Evolutionary conservation across 2,888 invertebrate species (phyloP).

Genomic region (Cephalotes varians): DNA sequence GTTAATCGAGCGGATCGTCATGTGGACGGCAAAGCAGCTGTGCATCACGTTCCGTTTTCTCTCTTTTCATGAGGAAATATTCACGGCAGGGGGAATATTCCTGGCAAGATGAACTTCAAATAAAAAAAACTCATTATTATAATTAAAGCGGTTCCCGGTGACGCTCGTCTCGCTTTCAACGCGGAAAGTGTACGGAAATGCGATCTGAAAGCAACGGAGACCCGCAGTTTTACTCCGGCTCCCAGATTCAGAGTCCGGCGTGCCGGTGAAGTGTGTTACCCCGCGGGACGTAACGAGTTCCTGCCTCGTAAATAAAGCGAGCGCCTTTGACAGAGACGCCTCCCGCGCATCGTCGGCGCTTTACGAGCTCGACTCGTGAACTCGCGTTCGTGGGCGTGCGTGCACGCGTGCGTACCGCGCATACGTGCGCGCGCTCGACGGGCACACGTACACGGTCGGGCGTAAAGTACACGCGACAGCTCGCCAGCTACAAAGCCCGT

Average conservation of each 20-base stretch:
- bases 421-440: not conserved
- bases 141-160: conserved; percentile 8
- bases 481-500: conserved; percentile 52
- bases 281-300: conserved; percentile 41
- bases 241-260: conserved; percentile 20
- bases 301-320: conserved; percentile 53
- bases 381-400: conserved; percentile 16
- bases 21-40: not conserved
- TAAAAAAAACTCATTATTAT: conserved; percentile 20
- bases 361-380: conserved; percentile 44
- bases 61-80: not conserved
- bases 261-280: conserved; percentile 6
- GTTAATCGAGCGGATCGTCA: conserved; percentile 15
- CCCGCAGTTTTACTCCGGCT: not conserved
- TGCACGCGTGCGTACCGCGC: not conserved
- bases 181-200: not conserved
- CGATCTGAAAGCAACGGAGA: conserved; percentile 16
- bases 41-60: not conserved
- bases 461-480: conserved; percentile 54
- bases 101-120: not conserved
- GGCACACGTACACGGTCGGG: not conserved
- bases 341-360: conserved; percentile 44
- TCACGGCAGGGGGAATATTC: too few relatives aligned
- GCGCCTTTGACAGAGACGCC: conserved; percentile 52
- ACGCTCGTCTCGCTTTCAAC: conserved; percentile 6